Evolutionary conservation across 1,140 invertebrate species (phyloP).

Genomic region (Caerostris darwini): DNA sequence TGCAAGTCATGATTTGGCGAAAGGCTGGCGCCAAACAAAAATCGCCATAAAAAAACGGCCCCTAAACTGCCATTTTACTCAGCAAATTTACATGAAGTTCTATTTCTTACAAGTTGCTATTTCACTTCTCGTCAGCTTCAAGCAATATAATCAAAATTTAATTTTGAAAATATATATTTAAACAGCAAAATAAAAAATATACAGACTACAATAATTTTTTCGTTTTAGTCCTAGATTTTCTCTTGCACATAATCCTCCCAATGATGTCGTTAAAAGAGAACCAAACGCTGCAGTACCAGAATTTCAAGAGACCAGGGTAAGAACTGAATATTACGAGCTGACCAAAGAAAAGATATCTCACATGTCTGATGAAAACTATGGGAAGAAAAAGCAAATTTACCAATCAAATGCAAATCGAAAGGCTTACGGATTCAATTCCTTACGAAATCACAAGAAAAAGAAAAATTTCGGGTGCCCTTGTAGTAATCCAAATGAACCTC

Average conservation of each 20-base stretch:
- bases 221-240: slow-evolving; percentile 21
- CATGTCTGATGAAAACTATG: slow-evolving; percentile 43
- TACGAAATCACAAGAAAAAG: slow-evolving; percentile 30
- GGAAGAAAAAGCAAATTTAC: not conserved
- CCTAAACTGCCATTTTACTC: too few species aligned
- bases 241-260: slow-evolving; percentile 7
- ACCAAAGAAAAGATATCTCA: slow-evolving; percentile 50
- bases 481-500: not conserved
- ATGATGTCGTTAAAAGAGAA: not conserved
- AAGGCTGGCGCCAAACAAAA: too few species aligned
- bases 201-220: not conserved
- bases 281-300: not conserved
- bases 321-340: slow-evolving; percentile 57
- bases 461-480: slow-evolving; percentile 46
- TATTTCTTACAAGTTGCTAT: too few species aligned
- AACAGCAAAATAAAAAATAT: too few species aligned
- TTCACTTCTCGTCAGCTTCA: too few species aligned
- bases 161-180: too few species aligned
- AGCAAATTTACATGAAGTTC: too few species aligned
- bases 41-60: too few species aligned
- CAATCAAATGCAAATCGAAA: not conserved
- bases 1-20: too few species aligned
- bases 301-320: slow-evolving; percentile 35
- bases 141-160: too few species aligned
- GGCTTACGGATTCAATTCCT: not conserved